Evolutionary conservation across 2,888 invertebrate species (phyloP).

Genomic region (Alitta virens): DNA sequence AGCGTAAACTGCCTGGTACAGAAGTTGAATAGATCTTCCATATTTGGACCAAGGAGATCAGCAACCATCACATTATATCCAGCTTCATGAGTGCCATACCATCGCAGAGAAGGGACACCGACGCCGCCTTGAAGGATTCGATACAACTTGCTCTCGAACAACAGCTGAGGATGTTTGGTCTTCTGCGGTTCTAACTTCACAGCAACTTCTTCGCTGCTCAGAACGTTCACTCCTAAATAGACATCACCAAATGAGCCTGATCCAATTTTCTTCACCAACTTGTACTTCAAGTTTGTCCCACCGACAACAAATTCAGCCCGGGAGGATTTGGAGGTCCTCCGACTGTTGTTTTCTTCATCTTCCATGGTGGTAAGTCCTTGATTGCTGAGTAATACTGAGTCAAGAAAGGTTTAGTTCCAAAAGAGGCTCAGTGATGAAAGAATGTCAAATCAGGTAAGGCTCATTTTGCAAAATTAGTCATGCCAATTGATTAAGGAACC

Average conservation of each 20-base stretch:
- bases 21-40: slow-evolving; percentile 35
- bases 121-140: slow-evolving; percentile 27
- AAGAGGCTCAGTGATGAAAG: too few species aligned
- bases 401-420: too few species aligned
- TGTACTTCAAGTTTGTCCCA: slow-evolving; percentile 34
- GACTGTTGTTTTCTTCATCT: neutral
- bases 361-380: too few species aligned
- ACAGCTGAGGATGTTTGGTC: slow-evolving; percentile 28
- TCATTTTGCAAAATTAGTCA: too few species aligned
- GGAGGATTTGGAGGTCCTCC: neutral
- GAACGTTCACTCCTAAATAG: slow-evolving; percentile 18
- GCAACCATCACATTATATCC: slow-evolving; percentile 34
- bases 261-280: slow-evolving; percentile 53
- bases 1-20: slow-evolving; percentile 30
- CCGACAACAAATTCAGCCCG: slow-evolving; percentile 27
- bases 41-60: slow-evolving; percentile 33
- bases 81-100: slow-evolving; percentile 32
- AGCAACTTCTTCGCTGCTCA: slow-evolving; percentile 25
- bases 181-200: slow-evolving; percentile 28
- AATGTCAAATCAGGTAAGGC: too few species aligned
- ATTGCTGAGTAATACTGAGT: too few species aligned
- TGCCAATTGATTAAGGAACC: too few species aligned
- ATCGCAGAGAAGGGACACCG: slow-evolving; percentile 28
- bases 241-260: slow-evolving; percentile 57
- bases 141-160: slow-evolving; percentile 28